Conservation (phyloP, 2,113 vertebrate species). For the Rhodinocichla rosea region DNA sequence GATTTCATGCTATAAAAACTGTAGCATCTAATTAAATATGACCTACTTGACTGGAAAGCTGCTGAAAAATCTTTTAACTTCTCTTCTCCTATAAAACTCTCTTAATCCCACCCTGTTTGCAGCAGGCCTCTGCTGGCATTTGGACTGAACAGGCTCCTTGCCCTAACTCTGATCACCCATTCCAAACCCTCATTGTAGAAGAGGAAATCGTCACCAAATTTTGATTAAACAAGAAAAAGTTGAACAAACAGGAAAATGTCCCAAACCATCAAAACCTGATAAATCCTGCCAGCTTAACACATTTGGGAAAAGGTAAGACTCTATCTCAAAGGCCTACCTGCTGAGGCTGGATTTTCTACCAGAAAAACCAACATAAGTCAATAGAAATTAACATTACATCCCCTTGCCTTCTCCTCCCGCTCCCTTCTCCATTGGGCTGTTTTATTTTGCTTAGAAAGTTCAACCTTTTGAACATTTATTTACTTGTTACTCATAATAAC, state of each 20-base stretch:
- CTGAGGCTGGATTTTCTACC: background rate
- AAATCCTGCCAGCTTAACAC: background rate
- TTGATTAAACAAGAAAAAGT: background rate
- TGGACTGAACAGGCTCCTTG: background rate
- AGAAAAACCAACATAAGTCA: background rate
- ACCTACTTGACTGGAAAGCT: slow-evolving; percentile 45
- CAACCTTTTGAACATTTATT: background rate
- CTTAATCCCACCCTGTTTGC: background rate
- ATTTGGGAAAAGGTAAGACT: background rate
- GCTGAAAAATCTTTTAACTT: background rate
- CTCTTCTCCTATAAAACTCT: background rate
- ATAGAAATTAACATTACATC: background rate
- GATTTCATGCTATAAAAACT: slow-evolving; percentile 39
- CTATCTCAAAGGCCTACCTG: background rate
- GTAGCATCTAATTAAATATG: slow-evolving; percentile 40
- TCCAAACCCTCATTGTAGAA: background rate
- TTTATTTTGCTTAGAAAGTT: background rate
- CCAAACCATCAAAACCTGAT: background rate
- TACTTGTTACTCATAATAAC: background rate
- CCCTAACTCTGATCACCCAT: background rate
- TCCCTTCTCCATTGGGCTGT: background rate
- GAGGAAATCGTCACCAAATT: background rate
- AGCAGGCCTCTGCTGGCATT: background rate
- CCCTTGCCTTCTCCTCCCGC: background rate
- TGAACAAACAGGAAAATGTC: background rate